Evolutionary conservation across 2,113 vertebrate genomes (phyloP).

Genomic region (Chitala chitala): DNA sequence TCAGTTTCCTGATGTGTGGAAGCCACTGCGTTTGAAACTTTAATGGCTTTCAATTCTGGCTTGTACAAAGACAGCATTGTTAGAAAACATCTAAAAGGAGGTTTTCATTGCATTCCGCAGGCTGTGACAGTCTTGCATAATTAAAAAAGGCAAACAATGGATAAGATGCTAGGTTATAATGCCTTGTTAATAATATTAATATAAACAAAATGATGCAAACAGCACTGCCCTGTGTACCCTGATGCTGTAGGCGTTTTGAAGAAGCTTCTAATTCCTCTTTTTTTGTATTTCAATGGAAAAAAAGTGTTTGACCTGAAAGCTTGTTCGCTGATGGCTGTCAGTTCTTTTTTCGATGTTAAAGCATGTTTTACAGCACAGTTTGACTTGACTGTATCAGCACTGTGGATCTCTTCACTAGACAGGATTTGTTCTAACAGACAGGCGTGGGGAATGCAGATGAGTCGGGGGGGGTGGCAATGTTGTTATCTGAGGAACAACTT

Average conservation of each 20-base stretch:
- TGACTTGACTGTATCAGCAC: neutral
- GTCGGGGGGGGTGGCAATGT: too few species aligned
- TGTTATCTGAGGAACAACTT: constrained; percentile 40
- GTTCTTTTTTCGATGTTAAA: neutral
- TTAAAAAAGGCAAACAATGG: neutral
- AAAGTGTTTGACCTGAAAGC: neutral
- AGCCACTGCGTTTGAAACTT: constrained; percentile 4
- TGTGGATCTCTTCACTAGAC: constrained; percentile 21
- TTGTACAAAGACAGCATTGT: neutral
- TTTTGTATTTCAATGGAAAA: neutral
- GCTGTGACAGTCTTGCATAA: neutral
- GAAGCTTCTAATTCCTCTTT: neutral
- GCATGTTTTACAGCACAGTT: neutral
- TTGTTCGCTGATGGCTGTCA: neutral
- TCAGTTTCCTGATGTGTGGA: constrained; percentile 12
- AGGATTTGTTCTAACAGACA: constrained; percentile 33
- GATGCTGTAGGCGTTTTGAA: neutral
- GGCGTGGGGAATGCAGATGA: constrained; percentile 17
- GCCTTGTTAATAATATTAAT: neutral
- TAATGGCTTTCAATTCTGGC: neutral
- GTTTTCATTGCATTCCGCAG: neutral
- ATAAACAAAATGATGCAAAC: neutral
- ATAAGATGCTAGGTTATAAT: neutral
- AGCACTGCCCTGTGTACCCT: neutral
- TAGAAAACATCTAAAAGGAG: neutral